Percentiles rank a stretch among this genome's conserved stretches.
phyloP scores from a whole-genome alignment of 2,888 invertebrate genomes.

The Napeogenes sylphis region DNA sequence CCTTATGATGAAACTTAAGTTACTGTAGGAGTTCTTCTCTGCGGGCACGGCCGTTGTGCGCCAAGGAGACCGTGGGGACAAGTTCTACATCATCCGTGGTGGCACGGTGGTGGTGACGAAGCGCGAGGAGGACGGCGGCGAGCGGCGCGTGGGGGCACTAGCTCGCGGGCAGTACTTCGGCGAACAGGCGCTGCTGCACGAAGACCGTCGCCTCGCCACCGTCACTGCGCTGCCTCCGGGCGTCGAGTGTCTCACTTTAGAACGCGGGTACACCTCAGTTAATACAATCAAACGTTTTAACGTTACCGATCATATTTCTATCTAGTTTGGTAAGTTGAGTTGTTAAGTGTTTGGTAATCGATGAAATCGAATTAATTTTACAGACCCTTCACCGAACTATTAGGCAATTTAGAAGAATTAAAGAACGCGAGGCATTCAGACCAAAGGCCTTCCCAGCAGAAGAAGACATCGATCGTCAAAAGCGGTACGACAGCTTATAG shows the following conservation, averaged over 20 bases:
- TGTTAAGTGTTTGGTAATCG: background rate
- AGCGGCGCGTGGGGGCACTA: conserved; percentile 82
- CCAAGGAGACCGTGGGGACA: conserved; percentile 92
- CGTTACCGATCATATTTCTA: too few species aligned
- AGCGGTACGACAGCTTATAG: conserved; percentile 48
- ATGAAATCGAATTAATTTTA: conserved; percentile 5
- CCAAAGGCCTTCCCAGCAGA: conserved; percentile 56
- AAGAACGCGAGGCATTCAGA: conserved; percentile 58
- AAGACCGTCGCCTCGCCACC: conserved; percentile 92
- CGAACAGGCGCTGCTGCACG: conserved; percentile 90
- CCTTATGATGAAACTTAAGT: conserved; percentile 2
- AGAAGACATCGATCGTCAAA: conserved; percentile 59
- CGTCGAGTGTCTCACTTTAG: conserved; percentile 91
- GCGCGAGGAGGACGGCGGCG: conserved; percentile 76
- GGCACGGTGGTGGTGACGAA: conserved; percentile 87
- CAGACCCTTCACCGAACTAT: conserved; percentile 87
- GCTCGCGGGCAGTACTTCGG: conserved; percentile 92
- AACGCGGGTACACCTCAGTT: conserved; percentile 81
- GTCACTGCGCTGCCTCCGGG: conserved; percentile 91
- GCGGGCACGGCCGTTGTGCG: conserved; percentile 87
- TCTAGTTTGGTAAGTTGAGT: background rate
- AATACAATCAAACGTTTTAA: background rate
- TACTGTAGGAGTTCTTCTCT: conserved; percentile 85
- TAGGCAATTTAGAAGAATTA: conserved; percentile 88
- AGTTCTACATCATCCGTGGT: conserved; percentile 93